Evolutionary conservation across 2,113 vertebrate species (phyloP).

Genomic region (Pelodiscus sinensis): DNA sequence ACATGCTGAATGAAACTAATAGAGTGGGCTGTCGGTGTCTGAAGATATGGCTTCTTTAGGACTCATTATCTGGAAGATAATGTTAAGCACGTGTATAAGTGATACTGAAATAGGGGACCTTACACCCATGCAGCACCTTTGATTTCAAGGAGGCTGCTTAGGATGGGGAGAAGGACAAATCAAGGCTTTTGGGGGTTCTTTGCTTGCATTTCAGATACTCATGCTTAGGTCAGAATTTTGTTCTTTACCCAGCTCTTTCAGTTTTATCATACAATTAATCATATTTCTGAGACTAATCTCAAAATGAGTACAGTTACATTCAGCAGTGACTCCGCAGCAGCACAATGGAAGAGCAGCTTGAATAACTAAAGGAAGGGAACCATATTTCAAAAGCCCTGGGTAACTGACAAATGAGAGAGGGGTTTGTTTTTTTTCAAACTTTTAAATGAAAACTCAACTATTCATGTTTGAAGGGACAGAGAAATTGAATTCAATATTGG

Average conservation of each 20-base stretch:
- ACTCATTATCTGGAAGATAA: background rate
- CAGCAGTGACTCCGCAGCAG: background rate
- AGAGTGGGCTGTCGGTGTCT: no score
- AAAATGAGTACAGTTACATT: background rate
- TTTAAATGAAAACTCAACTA: background rate
- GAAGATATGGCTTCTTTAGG: background rate
- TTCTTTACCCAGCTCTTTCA: background rate
- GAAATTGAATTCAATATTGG: background rate
- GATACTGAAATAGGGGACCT: background rate
- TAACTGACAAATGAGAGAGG: background rate
- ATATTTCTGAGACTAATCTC: background rate
- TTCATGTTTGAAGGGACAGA: background rate
- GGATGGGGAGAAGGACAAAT: background rate
- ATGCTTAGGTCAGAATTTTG: background rate
- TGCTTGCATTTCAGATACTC: background rate
- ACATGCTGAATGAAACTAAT: no score
- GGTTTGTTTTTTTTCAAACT: no score
- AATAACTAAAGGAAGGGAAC: background rate
- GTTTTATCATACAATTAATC: background rate
- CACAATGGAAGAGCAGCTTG: background rate
- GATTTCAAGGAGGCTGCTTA: background rate
- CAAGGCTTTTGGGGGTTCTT: fast-evolving
- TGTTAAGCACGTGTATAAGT: background rate
- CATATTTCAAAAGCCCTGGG: background rate
- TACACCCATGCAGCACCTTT: background rate